Base-by-base conservation (phyloP, 2,888 invertebrate genomes). In the Nematopogon swammerdamellus region DNA sequence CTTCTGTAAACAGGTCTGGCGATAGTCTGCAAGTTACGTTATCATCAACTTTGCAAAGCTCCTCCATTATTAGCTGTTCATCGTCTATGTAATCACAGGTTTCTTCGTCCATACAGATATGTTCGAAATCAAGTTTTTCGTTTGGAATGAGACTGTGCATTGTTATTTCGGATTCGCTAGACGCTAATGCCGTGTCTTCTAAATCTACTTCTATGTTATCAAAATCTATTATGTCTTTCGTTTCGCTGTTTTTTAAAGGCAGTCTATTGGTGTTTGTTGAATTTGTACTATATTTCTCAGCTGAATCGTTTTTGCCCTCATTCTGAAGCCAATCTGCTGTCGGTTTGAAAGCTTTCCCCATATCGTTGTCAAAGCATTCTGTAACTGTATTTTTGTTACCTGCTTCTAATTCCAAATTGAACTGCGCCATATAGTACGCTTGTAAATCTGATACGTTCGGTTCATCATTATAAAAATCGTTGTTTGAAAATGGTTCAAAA, bases 401-500 rank as follows among this genome's bases (percentile, higher is more conserved):
- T 53, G 75, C 75, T 56, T 80, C 80, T 54, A 80, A 53, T 63
- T 80, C 80, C 51, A 80, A 55, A 63, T 79, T 80, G 46, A 81
- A 81, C 54, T 80, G 76, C 25, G 76, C 66, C 72, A 80, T 81
- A 54, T 79, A 81, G 53, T 79, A 80, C 3, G 76, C 73, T 53
- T 81, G 80, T 52, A 81, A 60, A 53, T 80, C 80, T 54, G 71
- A 70, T 11, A 73, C 70, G 44, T 60, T 69, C 4, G 36, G 3
- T 8, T 36, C 36, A 25, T 25, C 4, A 14, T 36, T 36, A 14
- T 8, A 36, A 14, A 14, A 14, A 3, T 14, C n/a, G 36, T 14
- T 36, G 3, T 36, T 36, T 8, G 8, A 8, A 36, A 36, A 36
- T 6, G 4, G 4, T 25, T 25, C 25, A 25, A 25, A 6, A 25